These are phyloP conservation scores for Intellagama lesueurii DNA, from an alignment of 2,797 vertebrate genomes.

Conservation along the genomic window DNA sequence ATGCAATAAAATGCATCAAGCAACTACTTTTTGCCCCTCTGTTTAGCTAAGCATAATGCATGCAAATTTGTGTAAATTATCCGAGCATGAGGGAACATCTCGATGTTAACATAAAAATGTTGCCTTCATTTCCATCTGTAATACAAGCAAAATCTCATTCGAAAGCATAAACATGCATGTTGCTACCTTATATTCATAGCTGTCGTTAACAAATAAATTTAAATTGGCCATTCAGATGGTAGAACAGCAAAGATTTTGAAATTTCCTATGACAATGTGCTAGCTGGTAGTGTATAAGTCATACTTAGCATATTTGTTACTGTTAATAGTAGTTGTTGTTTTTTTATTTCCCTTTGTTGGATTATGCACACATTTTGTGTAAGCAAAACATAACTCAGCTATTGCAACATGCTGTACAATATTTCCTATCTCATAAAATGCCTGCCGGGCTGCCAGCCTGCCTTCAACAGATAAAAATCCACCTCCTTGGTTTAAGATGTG, in stretches of 20 bases:
- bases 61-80: constrained; percentile 34
- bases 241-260: constrained; percentile 5
- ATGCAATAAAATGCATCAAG: background rate
- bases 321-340: background rate
- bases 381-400: background rate
- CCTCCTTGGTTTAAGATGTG: background rate
- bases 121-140: constrained; percentile 13
- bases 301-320: constrained; percentile 11
- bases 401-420: background rate
- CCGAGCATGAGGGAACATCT: background rate
- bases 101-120: constrained; percentile 2
- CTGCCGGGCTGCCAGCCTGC: too few species aligned
- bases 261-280: background rate
- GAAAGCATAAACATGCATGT: constrained; percentile 24
- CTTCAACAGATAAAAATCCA: background rate
- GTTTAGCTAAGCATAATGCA: constrained; percentile 12
- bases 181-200: constrained; percentile 13
- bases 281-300: background rate
- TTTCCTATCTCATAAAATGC: background rate
- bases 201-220: constrained; percentile 27
- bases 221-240: constrained; percentile 15
- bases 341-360: background rate
- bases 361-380: background rate
- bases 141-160: constrained; percentile 21
- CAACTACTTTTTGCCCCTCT: background rate